Evolutionary conservation across 2,113 vertebrate genomes (phyloP).

Genomic region (Antechinus flavipes): DNA sequence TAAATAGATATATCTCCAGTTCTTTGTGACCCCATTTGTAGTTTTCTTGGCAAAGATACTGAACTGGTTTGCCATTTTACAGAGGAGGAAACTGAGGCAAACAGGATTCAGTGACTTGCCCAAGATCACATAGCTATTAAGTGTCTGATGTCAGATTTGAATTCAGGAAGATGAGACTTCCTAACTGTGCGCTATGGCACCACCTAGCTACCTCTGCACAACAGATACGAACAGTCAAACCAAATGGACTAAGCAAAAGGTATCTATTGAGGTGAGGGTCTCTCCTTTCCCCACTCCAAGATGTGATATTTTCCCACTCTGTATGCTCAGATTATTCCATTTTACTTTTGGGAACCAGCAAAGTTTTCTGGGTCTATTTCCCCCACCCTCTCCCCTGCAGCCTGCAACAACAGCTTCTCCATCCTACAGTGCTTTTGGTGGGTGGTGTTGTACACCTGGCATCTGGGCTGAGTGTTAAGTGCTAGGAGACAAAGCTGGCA

Average conservation of each 20-base stretch:
- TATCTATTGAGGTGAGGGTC: no score
- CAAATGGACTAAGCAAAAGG: no score
- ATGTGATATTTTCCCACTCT: no score
- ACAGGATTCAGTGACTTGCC: background rate
- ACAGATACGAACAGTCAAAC: background rate
- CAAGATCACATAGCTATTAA: no score
- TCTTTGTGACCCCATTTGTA: background rate
- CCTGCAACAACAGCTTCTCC: background rate
- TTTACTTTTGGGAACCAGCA: background rate
- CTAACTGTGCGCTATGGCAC: background rate
- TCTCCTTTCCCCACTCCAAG: no score
- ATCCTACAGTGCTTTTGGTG: background rate
- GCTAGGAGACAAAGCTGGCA: background rate
- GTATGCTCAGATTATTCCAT: background rate
- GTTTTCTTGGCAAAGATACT: background rate
- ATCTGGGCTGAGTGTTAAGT: background rate
- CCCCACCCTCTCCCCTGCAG: background rate
- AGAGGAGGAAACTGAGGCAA: background rate
- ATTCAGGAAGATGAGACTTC: background rate
- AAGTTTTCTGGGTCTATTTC: background rate
- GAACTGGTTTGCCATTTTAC: background rate
- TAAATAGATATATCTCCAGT: no score
- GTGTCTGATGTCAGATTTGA: background rate
- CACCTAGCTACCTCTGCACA: background rate
- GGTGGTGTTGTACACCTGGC: background rate